Evolutionary conservation across 2,888 invertebrate genomes (phyloP), one percentile per base, ranked within the genome.

Genomic region (Andricus quercusramuli): DNA sequence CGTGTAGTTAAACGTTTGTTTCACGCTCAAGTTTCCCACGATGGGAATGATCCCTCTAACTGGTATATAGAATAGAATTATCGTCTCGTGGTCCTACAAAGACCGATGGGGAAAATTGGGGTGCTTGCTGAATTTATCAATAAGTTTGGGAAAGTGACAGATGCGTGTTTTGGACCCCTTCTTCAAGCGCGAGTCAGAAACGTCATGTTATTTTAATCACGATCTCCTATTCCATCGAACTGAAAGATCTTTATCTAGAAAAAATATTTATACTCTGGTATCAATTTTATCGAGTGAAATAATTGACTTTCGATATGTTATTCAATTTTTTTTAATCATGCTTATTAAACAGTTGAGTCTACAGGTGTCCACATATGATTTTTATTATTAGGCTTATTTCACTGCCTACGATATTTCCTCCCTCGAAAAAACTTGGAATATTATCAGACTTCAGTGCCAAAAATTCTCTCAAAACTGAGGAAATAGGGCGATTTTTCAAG

Each of bases 121-220:
- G 47, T 66, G 37, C 41, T 67, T 59, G 47, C n/a, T 20, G 41
- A 74, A 74, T 74, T 74, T 74, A 79, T 78, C 81, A 68, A 79
- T 78, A 79, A 77, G 67, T 67, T 76, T 81, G 78, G 77, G 78
- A 81, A 78, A 74, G 66, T 37, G 78, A 66, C 78, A 81, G 81
- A 78, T 80, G 80, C 68, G 78, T 80, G 32, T 51, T 70, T 47
- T 51, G 29, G 51, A 9, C 5, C 74, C 29, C 32, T 74, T n/a
- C 32, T 37, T 56, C 74, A 74, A 37, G 37, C 32, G 20, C 56
- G 32, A 56, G 32, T 32, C 29, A 74, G 32, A 32, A 62, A 62
- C 62, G 62, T 29, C 62, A 62, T 62, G 62, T 62, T 62, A 74
- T 74, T 74, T 74, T 74, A 74, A 74, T 74, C 56, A 32, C 5